Conservation (phyloP, 1,140 invertebrate genomes). For the Ceratoteleas bidentatus region DNA sequence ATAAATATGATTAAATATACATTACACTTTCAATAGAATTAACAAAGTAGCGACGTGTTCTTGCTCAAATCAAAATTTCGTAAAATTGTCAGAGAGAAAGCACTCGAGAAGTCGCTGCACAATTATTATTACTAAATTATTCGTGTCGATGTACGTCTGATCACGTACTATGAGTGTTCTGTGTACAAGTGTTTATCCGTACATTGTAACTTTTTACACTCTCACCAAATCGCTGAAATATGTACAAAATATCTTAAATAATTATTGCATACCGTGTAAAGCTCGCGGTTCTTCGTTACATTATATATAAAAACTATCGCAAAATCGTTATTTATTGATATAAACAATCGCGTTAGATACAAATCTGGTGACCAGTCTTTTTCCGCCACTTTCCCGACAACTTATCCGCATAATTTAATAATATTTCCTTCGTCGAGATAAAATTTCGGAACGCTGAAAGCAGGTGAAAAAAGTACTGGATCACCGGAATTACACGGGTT, state of each 20-base stretch:
- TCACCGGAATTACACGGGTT: constrained; percentile 1
- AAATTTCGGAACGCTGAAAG: constrained; percentile 9
- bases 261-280: constrained; percentile 48
- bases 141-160: constrained; percentile 18
- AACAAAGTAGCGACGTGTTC: constrained; percentile 33
- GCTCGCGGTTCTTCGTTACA: constrained; percentile 31
- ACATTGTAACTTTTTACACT: constrained; percentile 50
- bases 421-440: not conserved
- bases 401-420: constrained; percentile 5
- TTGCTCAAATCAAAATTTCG: constrained; percentile 37
- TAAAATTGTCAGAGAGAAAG: constrained; percentile 54
- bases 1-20: constrained; percentile 27
- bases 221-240: constrained; percentile 33
- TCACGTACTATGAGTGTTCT: constrained; percentile 26
- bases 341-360: constrained; percentile 48
- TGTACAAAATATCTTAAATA: constrained; percentile 62
- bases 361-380: constrained; percentile 25
- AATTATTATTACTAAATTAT: constrained; percentile 53
- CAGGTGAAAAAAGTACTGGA: constrained; percentile 19
- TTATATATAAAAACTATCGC: constrained; percentile 52
- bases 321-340: constrained; percentile 52
- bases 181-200: constrained; percentile 39
- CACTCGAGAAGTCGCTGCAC: constrained; percentile 48
- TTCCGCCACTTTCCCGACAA: constrained; percentile 9
- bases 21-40: constrained; percentile 27